Evolutionary conservation across 2,113 vertebrate genomes (phyloP).

Genomic region (Peromyscus polionotus): DNA sequence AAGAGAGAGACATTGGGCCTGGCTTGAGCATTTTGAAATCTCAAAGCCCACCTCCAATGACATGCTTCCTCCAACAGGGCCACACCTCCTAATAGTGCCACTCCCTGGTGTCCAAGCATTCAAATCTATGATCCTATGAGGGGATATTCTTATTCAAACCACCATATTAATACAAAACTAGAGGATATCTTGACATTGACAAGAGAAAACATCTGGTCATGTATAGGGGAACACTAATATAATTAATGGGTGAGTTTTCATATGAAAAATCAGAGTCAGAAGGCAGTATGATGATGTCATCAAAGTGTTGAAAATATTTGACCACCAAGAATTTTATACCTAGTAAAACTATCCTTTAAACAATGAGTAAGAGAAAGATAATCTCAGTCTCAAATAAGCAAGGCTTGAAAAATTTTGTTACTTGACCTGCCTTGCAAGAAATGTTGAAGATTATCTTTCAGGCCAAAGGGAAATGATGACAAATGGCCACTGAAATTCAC

Average conservation of each 20-base stretch:
- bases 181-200: constrained; percentile 18
- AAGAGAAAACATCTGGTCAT: not conserved
- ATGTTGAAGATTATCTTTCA: not conserved
- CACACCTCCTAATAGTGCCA: not conserved
- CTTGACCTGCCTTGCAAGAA: not conserved
- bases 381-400: not conserved
- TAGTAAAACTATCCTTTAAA: constrained; percentile 19
- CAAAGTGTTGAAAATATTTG: not conserved
- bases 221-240: not conserved
- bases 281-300: not conserved
- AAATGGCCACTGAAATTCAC: not conserved
- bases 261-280: constrained; percentile 40
- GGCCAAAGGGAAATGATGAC: not conserved
- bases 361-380: constrained; percentile 17
- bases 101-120: not conserved
- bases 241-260: not conserved
- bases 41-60: not conserved
- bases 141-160: not conserved
- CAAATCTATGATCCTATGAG: not conserved
- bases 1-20: not conserved
- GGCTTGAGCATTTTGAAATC: not conserved
- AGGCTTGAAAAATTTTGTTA: not conserved
- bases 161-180: not conserved
- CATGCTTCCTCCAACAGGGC: not conserved
- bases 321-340: not conserved